phyloP scores from a whole-genome alignment of 1,140 invertebrate genomes.

The Thaumatotibia leucotreta region DNA sequence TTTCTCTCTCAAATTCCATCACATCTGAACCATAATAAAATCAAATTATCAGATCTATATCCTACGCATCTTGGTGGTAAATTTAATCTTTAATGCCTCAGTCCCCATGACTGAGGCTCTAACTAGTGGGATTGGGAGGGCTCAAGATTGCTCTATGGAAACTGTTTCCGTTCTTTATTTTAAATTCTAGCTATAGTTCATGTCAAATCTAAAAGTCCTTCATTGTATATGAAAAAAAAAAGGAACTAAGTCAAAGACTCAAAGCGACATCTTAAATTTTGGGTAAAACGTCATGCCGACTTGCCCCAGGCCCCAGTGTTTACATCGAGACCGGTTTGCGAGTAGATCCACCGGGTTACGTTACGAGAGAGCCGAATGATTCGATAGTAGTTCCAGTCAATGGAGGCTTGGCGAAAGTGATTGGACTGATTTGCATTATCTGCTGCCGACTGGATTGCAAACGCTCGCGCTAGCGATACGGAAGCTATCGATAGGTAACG shows the following conservation, averaged over 20 bases:
- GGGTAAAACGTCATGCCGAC: not conserved
- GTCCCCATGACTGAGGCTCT: too few species aligned
- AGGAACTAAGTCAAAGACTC: not conserved
- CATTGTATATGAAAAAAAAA: not conserved
- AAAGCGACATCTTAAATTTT: not conserved
- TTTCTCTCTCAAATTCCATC: too few species aligned
- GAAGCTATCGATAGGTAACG: too few species aligned
- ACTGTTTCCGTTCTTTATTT: too few species aligned
- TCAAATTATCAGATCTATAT: too few species aligned
- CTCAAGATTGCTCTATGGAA: too few species aligned
- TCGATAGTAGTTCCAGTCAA: conserved; percentile 22
- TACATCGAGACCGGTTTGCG: conserved; percentile 15
- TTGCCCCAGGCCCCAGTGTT: conserved; percentile 3
- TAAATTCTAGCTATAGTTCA: too few species aligned
- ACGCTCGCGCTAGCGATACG: conserved; percentile 26
- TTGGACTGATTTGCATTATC: conserved; percentile 16
- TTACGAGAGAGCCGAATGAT: conserved; percentile 14
- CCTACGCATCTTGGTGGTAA: too few species aligned
- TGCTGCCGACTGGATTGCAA: conserved; percentile 22
- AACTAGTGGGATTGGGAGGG: too few species aligned
- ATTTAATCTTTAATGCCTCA: too few species aligned
- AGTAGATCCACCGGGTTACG: not conserved
- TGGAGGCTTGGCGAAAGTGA: conserved; percentile 32
- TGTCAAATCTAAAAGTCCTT: too few species aligned
- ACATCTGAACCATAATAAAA: too few species aligned